phyloP scores from a whole-genome alignment of 2,888 invertebrate genomes.

The Imbricaverruca yamaguchii region DNA sequence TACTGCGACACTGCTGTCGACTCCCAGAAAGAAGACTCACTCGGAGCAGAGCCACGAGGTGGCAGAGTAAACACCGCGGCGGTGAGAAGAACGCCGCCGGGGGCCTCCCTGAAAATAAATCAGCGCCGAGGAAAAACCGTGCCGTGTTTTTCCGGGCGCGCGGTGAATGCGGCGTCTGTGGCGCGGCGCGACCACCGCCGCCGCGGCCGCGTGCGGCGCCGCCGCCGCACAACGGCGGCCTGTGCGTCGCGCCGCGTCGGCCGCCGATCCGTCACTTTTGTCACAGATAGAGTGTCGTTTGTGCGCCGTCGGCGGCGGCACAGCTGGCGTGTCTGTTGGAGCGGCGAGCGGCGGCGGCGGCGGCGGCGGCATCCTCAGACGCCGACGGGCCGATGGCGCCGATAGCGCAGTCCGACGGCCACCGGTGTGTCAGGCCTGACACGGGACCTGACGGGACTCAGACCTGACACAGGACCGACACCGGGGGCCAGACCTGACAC shows the following conservation, averaged over 20 bases:
- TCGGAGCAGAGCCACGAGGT: too few relatives aligned
- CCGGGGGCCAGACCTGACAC: too few relatives aligned
- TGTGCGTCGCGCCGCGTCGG: conserved; percentile 2
- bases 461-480: too few relatives aligned
- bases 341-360: background rate
- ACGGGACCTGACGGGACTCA: too few relatives aligned
- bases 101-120: background rate
- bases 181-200: conserved; percentile 21
- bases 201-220: conserved; percentile 2
- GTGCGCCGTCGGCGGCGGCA: background rate
- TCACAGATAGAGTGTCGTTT: conserved; percentile 4
- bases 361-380: background rate
- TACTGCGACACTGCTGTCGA: too few relatives aligned
- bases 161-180: background rate
- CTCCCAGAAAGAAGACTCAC: too few relatives aligned
- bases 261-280: conserved; percentile 19
- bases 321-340: background rate
- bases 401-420: too few relatives aligned
- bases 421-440: too few relatives aligned
- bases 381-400: too few relatives aligned
- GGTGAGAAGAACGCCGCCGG: background rate
- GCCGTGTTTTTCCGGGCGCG: background rate
- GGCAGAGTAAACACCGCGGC: too few relatives aligned
- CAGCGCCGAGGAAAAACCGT: background rate
- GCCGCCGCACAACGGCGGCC: background rate